Conservation (phyloP, 2,888 invertebrate species). For the Acronicta leporina region DNA sequence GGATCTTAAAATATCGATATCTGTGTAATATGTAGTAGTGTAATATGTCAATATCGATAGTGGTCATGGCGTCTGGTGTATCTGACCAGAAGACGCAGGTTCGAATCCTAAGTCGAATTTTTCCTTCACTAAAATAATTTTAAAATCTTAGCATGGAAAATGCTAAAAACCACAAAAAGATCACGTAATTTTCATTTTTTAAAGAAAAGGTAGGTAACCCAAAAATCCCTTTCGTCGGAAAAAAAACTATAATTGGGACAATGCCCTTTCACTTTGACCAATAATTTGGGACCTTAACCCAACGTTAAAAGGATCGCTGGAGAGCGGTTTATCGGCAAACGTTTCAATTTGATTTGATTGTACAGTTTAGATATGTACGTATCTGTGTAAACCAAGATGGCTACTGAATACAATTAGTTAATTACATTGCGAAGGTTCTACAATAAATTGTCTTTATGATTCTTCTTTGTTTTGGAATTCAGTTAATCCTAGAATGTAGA, state of each 20-base stretch:
- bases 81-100: too few relatives aligned
- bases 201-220: neutral
- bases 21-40: too few relatives aligned
- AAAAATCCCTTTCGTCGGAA: neutral
- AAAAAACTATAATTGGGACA: conserved; percentile 25
- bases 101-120: too few relatives aligned
- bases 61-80: too few relatives aligned
- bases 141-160: too few relatives aligned
- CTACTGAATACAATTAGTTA: conserved; percentile 44
- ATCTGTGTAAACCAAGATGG: conserved; percentile 23
- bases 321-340: conserved; percentile 46
- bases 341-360: conserved; percentile 50
- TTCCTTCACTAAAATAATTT: too few relatives aligned
- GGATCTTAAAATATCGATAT: too few relatives aligned
- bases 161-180: too few relatives aligned
- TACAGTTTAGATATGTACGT: conserved; percentile 15
- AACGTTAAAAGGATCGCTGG: conserved; percentile 37
- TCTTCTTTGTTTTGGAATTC: conserved; percentile 1
- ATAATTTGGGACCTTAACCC: conserved; percentile 37
- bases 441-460: conserved; percentile 11
- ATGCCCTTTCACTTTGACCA: conserved; percentile 37
- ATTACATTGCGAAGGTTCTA: conserved; percentile 31
- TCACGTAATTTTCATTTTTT: too few relatives aligned
- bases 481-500: too few relatives aligned
- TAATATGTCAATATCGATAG: too few relatives aligned